Evolutionary conservation across 2,888 invertebrate genomes (phyloP), one percentile per base, ranked within the genome.

Genomic region (Pterostichus madidus): DNA sequence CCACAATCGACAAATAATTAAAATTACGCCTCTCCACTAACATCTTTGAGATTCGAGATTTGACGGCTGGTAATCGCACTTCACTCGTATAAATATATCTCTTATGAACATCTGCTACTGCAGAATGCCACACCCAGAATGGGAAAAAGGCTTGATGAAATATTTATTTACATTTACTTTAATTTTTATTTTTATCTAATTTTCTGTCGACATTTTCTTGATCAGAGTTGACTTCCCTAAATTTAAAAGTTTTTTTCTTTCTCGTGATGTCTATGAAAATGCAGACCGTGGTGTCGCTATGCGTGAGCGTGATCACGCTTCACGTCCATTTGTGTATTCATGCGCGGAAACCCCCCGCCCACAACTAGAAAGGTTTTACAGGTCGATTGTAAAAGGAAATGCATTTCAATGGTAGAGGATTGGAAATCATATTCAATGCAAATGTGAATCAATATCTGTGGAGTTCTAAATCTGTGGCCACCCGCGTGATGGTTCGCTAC

Each of bases 381-480:
- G 83, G 83, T 83, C 83, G 83, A 77, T 77, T 83, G 83, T 83
- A 56, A 83, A 77, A 83, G 83, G 83, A 77, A 83, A 83, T 81
- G 81, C 81, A 81, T 81, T 81, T 75, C 56, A 81, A 81, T 81
- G 61, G 75, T 11, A 46, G 81, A 81, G 81, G 75, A 81, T 81
- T 81, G 59, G 39, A 81, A 81, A 81, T 81, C 81, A 81, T 81
- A 81, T 81, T 81, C 81, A 81, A 81, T 81, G 81, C 75, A 81
- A 81, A 81, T 81, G 81, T 59, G 73, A 81, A 81, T 81, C 81
- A 81, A 81, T 81, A 81, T 81, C 81, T 17, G 32, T 13, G 6
- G 31, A 8, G n/a, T 49, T 15, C 24, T n/a, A 64, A 35, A 75
- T 31, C 52, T 52, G 49, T 44, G 35, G 15, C 17, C 11, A 68